These are phyloP conservation scores for Plagodis pulveraria DNA, from an alignment of 2,888 invertebrate genomes.

Conservation along the genomic window DNA sequence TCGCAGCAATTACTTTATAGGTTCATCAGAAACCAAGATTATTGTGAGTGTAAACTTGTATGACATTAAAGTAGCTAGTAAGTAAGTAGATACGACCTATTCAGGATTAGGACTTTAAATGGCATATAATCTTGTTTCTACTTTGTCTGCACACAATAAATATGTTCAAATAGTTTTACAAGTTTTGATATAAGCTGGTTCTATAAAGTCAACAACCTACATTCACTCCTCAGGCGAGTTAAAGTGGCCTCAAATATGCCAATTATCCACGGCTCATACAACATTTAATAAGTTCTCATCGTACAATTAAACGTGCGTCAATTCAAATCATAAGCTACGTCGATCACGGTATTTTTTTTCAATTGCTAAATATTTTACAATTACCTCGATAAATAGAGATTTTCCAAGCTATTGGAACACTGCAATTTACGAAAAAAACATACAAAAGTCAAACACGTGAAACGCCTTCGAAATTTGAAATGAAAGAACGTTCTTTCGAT, in stretches of 20 bases:
- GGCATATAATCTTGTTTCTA: not conserved
- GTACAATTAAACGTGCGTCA: constrained; percentile 56
- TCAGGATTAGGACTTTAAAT: too few species aligned
- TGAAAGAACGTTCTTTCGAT: constrained; percentile 66
- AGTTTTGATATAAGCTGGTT: constrained; percentile 6
- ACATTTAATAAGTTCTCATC: constrained; percentile 54
- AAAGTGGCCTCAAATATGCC: constrained; percentile 34
- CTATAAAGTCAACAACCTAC: constrained; percentile 26
- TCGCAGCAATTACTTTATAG: too few species aligned
- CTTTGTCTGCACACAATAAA: not conserved
- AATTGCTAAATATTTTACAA: constrained; percentile 69
- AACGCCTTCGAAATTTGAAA: constrained; percentile 73
- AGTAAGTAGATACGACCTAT: too few species aligned
- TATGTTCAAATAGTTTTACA: constrained; percentile 5
- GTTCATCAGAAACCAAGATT: too few species aligned
- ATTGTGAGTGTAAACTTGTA: too few species aligned
- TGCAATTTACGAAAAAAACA: constrained; percentile 48
- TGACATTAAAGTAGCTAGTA: too few species aligned
- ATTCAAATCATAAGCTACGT: constrained; percentile 58
- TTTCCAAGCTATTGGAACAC: constrained; percentile 71
- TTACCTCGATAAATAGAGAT: constrained; percentile 59
- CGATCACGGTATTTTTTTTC: constrained; percentile 47
- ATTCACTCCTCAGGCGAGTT: constrained; percentile 13
- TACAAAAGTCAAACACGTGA: constrained; percentile 70
- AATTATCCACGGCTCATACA: constrained; percentile 67